Evolutionary conservation across 2,888 invertebrate species (phyloP).

Genomic region (Gasteruption jaculator): DNA sequence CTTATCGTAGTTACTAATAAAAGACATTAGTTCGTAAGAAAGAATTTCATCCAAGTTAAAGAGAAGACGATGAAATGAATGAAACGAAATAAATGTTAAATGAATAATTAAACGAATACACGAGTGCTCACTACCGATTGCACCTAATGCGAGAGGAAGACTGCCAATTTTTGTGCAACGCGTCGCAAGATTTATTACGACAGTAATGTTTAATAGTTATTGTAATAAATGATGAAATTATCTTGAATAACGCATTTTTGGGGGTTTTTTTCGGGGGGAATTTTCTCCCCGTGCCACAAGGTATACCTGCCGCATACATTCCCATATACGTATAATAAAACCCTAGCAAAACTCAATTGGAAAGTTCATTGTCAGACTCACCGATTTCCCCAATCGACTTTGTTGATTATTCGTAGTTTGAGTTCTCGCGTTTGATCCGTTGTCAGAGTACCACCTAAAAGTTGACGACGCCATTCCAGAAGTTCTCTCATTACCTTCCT

Average conservation of each 20-base stretch:
- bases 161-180: slow-evolving; percentile 35
- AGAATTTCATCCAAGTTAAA: no score
- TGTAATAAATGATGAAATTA: no score
- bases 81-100: no score
- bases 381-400: slow-evolving; percentile 96
- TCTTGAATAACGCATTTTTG: no score
- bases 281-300: no score
- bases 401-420: slow-evolving; percentile 80
- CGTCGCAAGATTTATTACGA: slow-evolving; percentile 2
- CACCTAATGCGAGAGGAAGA: slow-evolving; percentile 34
- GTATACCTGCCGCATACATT: no score
- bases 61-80: slow-evolving; percentile 7
- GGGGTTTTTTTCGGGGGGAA: no score
- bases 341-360: slow-evolving; percentile 5
- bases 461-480: slow-evolving; percentile 77
- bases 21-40: slow-evolving; percentile 22
- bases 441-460: slow-evolving; percentile 84
- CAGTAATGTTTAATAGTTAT: background rate
- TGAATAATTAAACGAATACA: no score
- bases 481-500: slow-evolving; percentile 88
- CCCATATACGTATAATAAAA: no score
- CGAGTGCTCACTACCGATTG: slow-evolving; percentile 29
- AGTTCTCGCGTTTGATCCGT: slow-evolving; percentile 86
- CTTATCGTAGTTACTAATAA: slow-evolving; percentile 32
- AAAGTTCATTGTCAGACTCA: slow-evolving; percentile 55